Base-by-base conservation (phyloP, 2,888 invertebrate species). In the Crematogaster levior region DNA sequence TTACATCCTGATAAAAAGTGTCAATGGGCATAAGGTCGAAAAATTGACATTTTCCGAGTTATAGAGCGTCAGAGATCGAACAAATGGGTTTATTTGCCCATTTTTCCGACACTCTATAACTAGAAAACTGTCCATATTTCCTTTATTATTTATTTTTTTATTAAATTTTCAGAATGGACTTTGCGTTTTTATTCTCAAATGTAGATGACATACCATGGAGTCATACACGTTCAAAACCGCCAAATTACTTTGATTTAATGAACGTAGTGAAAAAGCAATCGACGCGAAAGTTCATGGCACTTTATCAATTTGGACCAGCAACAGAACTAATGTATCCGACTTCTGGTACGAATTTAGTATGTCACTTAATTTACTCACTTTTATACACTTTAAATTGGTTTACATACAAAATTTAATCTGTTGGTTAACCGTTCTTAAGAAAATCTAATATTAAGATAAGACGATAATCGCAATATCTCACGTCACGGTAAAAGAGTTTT, bases 111-210 rank as follows among this genome's bases (percentile, higher is more conserved):
- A n/a, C n/a, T n/a, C n/a, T n/a, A n/a, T n/a, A n/a, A n/a, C n/a
- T n/a, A n/a, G n/a, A n/a, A n/a, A n/a, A n/a, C n/a, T n/a, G n/a
- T n/a, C n/a, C n/a, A n/a, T n/a, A n/a, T n/a, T n/a, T n/a, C n/a
- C n/a, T n/a, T n/a, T n/a, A n/a, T n/a, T n/a, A n/a, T 27, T 27
- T 37, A 24, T 51, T 63, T 75, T 18, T 7, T 34, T 12, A n/a
- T n/a, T n/a, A n/a, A n/a, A n/a, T 43, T 84, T 85, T n/a, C 82
- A 94, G 94, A 95, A 95, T 96, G 80, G 96, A 96, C 96, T 1
- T 93, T 97, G 68, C 97, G 97, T 91, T 96, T 96, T 21, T 97
- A 97, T 92, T 96, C 96, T 0, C 97, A 97, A 94, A 95, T 96
- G 89, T 96, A 96, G 95, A 93, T 96, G 53, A n/a, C n/a, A 94